Percentiles rank a stretch among this genome's conserved stretches.
These are phyloP conservation scores for Lithophane semibrunnea DNA, from an alignment of 2,888 invertebrate species.

Conservation along the genomic window DNA sequence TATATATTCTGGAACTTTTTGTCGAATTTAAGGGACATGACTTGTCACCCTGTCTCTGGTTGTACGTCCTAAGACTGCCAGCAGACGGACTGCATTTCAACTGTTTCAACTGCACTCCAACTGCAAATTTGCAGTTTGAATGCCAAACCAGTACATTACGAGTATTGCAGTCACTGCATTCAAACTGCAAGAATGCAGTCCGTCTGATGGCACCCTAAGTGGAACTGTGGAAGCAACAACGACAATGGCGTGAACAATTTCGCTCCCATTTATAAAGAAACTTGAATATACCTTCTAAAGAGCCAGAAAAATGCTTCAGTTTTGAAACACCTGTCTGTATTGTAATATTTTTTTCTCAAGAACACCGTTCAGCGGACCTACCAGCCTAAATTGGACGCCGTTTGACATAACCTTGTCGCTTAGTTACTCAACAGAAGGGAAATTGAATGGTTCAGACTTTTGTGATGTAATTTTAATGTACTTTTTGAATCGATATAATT, in stretches of 20 bases:
- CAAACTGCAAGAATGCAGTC: too few species aligned
- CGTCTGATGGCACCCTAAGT: too few species aligned
- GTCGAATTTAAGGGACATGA: neutral
- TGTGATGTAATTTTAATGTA: neutral
- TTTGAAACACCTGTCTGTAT: constrained; percentile 1
- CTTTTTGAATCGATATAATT: neutral
- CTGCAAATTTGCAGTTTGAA: too few species aligned
- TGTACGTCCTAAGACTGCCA: too few species aligned
- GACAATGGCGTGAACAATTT: neutral
- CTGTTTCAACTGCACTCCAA: too few species aligned
- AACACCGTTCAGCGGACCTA: neutral
- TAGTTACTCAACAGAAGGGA: constrained; percentile 22
- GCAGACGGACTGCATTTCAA: too few species aligned
- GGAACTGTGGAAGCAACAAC: neutral
- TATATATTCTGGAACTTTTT: neutral
- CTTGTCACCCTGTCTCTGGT: neutral
- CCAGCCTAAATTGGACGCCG: constrained; percentile 20
- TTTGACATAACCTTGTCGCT: constrained; percentile 48
- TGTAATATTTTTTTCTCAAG: constrained; percentile 33
- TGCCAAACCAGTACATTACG: too few species aligned
- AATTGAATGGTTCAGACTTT: constrained; percentile 6
- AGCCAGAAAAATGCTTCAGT: neutral
- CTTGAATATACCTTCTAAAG: neutral
- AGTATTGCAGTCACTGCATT: too few species aligned
- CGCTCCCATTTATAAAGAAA: neutral